Base-by-base conservation (phyloP, 2,888 invertebrate genomes). In the Drosophila merina region DNA sequence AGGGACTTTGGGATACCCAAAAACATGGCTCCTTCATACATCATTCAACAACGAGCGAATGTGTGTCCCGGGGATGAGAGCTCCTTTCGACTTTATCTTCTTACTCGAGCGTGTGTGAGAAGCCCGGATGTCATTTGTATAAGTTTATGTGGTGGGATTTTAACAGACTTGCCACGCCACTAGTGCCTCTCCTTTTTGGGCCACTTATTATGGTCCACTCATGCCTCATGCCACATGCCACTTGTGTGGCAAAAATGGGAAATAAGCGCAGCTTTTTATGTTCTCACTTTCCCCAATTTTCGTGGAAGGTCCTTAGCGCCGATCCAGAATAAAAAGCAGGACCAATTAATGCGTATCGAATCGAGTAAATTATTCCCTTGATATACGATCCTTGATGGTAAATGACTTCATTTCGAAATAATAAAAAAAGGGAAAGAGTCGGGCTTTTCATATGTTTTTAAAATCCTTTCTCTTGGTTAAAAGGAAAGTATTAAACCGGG, bases 91-190 rank as follows among this genome's bases (percentile, higher is more conserved):
- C n/a, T 5, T 38, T 45, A 26, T 44, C 20, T 44, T 9, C 36
- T 36, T 12, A n/a, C 26, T 28, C 38, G 31, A 26, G 28, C 47
- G 36, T 54, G 47, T 47, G 33, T 38, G 55, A 44, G 55, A 26
- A 48, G 20, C 2, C 71, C 79, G 86, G 80, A 86, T 86, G 79
- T 83, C 81, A 81, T 86, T 86, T 82, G 86, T 76, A 75, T 85
- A 73, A 82, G 73, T 76, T 76, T 74, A 75, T 79, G 73, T 82
- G 72, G 60, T 63, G 62, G 57, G 60, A 73, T 70, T 86, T 82
- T 76, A 44, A 58, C 60, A 49, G 63, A 66, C 72, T 67, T 74
- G 70, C 38, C 64, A 47, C n/a, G 40, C 40, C 20, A 14, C 14
- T 26, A 1, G 20, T 12, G 10, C 9, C 9, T 7, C n/a, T n/a